phyloP scores from a whole-genome alignment of 2,888 invertebrate species.

The Argyresthia goedartella region DNA sequence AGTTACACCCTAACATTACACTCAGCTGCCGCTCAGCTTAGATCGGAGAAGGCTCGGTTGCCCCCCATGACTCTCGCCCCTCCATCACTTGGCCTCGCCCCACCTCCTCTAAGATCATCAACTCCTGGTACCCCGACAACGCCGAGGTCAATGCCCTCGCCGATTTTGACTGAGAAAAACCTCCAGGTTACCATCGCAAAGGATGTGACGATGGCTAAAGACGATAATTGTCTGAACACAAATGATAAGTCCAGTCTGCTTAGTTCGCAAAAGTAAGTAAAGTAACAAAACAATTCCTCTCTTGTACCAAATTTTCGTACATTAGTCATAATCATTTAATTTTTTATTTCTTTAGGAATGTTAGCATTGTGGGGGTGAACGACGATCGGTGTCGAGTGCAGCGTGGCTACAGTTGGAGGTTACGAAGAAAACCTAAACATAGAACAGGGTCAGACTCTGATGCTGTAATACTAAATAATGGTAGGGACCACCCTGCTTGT shows the following conservation, averaged over 20 bases:
- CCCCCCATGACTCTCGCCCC: constrained; percentile 51
- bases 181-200: constrained; percentile 43
- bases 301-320: too few species aligned
- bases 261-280: constrained; percentile 59
- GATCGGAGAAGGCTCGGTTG: constrained; percentile 53
- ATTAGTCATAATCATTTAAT: background rate
- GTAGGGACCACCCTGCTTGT: constrained; percentile 80
- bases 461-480: constrained; percentile 77
- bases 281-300: background rate
- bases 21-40: constrained; percentile 46
- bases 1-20: constrained; percentile 64
- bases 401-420: constrained; percentile 82
- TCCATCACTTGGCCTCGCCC: constrained; percentile 15
- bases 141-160: constrained; percentile 46
- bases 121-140: constrained; percentile 45
- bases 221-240: constrained; percentile 51
- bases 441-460: constrained; percentile 71
- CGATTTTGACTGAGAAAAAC: constrained; percentile 51
- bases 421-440: constrained; percentile 74
- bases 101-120: constrained; percentile 10
- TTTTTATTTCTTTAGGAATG: constrained; percentile 31
- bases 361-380: constrained; percentile 31
- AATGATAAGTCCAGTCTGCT: constrained; percentile 60
- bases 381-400: constrained; percentile 71
- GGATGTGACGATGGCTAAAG: constrained; percentile 41